Evolutionary conservation across 2,797 vertebrate species (phyloP), one percentile per base, ranked within the genome.

Genomic region (Enteromius radiatus): DNA sequence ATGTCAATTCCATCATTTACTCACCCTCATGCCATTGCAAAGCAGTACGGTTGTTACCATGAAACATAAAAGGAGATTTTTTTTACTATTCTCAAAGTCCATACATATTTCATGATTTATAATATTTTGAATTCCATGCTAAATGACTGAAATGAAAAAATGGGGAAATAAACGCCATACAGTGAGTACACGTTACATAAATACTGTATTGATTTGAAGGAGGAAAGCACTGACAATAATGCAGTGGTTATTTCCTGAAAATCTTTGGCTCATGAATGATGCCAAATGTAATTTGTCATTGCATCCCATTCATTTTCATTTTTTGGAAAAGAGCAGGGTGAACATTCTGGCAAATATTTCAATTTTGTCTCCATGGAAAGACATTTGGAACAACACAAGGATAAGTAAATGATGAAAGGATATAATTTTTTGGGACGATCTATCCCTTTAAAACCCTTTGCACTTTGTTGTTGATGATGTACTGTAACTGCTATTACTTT

Each of bases 371-470:
- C n/a, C n/a, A 56, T 21, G 49, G 31, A 56, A 36, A 14, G 4
- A n/a, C 5, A 10, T 36, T 43, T 28, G 15, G 54, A 59, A 26
- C 11, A n/a, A n/a, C 43, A 15, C 2, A 2, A 63, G 28, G 74
- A 63, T 45, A 15, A 76, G 36, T 61, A 76, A 76, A 43, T 17
- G 41, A 31, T 23, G 59, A 63, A 41, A 38, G 49, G n/a, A 38
- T 23, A 41, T 26, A 2, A 10, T 41, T 3, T 59, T 41, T 3
- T 1, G 21, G 14, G 3, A 21, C 1, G 1, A 43, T 28, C 36
- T 56, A 41, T 64, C 14, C 4, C n/a, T 67, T 68, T 36, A 81
- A 49, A 74, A 36, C 41, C 23, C 5, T 85, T 36, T 84, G 79
- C 84, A 79, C 76, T 80, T 65, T 19, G 19, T 19, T 45, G 14